Evolutionary conservation across 1,140 invertebrate species (phyloP).

Genomic region (Capitella teleta): DNA sequence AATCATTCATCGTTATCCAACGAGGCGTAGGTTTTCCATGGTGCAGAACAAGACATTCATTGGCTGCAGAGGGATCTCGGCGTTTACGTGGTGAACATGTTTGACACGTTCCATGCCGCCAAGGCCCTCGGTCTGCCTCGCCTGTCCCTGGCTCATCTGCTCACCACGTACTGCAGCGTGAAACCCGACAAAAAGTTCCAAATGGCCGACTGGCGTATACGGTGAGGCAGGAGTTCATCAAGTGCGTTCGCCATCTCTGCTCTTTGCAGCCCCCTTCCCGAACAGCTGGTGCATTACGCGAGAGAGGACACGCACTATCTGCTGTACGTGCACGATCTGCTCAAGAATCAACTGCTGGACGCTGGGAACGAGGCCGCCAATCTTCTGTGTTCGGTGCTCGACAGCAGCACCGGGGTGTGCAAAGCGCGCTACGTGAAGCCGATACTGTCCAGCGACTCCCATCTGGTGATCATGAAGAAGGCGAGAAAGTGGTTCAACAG

Average conservation of each 20-base stretch:
- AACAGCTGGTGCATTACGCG: constrained; percentile 76
- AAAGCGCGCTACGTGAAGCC: constrained; percentile 68
- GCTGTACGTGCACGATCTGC: constrained; percentile 75
- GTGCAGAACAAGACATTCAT: constrained; percentile 72
- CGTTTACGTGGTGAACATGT: constrained; percentile 91
- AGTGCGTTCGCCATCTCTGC: not conserved
- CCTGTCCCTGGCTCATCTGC: constrained; percentile 65
- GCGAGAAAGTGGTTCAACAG: constrained; percentile 74
- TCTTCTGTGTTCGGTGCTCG: constrained; percentile 57
- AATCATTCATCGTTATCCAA: too few relatives aligned
- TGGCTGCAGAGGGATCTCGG: constrained; percentile 95
- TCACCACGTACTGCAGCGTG: constrained; percentile 68
- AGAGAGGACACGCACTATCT: constrained; percentile 91
- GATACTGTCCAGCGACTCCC: constrained; percentile 57
- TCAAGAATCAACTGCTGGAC: constrained; percentile 67
- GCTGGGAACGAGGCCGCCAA: constrained; percentile 57
- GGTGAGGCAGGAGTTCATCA: constrained; percentile 37
- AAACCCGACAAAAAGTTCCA: constrained; percentile 81
- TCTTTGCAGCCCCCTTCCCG: constrained; percentile 65
- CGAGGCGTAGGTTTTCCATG: constrained; percentile 82
- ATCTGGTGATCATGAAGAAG: constrained; percentile 62
- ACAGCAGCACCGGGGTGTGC: constrained; percentile 61
- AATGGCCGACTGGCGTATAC: constrained; percentile 89
- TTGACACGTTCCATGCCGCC: constrained; percentile 86
- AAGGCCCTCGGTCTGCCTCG: constrained; percentile 56